Evolutionary conservation across 2,797 vertebrate species (phyloP), one percentile per base, ranked within the genome.

Genomic region (Fistularia tabacaria): DNA sequence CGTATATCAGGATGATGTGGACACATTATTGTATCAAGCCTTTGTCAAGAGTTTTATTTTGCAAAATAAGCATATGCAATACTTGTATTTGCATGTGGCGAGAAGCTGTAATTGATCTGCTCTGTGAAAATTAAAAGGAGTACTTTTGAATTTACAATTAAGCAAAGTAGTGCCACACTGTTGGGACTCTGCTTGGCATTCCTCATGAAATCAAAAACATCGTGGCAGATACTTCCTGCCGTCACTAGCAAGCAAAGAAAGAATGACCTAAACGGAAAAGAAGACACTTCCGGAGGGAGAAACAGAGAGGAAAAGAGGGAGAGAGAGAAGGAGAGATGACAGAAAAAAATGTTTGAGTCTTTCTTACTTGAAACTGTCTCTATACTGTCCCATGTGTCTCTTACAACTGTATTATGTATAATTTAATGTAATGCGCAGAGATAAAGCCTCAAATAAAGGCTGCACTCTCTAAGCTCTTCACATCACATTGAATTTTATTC

Each of bases 401-500:
- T 82, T 74, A 71, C 14, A 13, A 73, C 79, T 71, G 54, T 84
- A 88, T 86, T 88, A 90, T 89, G 88, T 88, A 88, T 89, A 88
- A 90, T 90, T 90, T 62, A 91, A 81, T 70, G 74, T 85, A 90
- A 89, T 87, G 77, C 76, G 76, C 66, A 43, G 69, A 87, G 84
- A 88, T 88, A 87, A 90, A 85, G 79, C 79, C 80, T 80, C 77
- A 70, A 83, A 83, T 81, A 82, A 81, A 69, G 82, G 74, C 84
- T 44, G 54, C 57, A 49, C 72, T 83, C 85, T 83, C 79, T 84
- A 76, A 89, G 83, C 79, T 77, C 85, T 87, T 90, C 82, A 89
- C 57, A 82, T 74, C 73, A 66, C 87, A 83, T 89, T 88, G 87
- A 71, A 45, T 83, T 91, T 88, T 87, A 90, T 88, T 90, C 87